phyloP scores from a whole-genome alignment of 2,113 vertebrate species.

The Eleginops maclovinus region DNA sequence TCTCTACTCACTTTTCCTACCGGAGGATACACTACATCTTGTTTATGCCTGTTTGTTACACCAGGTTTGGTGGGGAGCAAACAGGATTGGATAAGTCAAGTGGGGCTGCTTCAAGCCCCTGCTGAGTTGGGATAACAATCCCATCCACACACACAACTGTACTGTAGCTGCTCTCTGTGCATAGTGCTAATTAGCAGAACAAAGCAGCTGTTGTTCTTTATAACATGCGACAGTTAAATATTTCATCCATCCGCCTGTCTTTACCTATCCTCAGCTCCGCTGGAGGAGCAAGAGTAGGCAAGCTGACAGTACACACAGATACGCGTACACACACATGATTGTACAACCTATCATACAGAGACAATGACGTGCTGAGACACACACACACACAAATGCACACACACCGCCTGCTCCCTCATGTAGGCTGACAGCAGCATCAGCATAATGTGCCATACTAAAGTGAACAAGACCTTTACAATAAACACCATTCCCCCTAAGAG shows the following conservation, averaged over 20 bases:
- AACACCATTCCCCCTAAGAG: conserved; percentile 79
- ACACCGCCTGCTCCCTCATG: conserved; percentile 39
- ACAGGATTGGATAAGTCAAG: conserved; percentile 48
- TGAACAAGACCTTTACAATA: conserved; percentile 93
- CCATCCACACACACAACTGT: conserved; percentile 19
- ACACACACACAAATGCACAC: conserved; percentile 33
- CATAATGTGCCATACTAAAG: conserved; percentile 90
- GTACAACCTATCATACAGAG: conserved; percentile 40
- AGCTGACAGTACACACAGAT: conserved; percentile 85
- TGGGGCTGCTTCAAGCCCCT: conserved; percentile 46
- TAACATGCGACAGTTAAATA: conserved; percentile 90
- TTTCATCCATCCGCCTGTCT: conserved; percentile 91
- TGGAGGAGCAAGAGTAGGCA: conserved; percentile 88
- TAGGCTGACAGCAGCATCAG: conserved; percentile 93
- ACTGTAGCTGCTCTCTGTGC: conserved; percentile 54
- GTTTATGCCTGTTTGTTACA: background rate
- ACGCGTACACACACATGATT: conserved; percentile 50
- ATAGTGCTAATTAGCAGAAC: conserved; percentile 82
- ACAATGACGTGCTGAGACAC: conserved; percentile 45
- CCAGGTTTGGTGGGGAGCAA: conserved; percentile 24
- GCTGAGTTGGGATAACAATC: conserved; percentile 63
- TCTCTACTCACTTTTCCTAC: background rate
- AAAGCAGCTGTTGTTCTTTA: conserved; percentile 88
- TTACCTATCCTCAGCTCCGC: conserved; percentile 86
- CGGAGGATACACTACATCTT: background rate